phyloP scores from a whole-genome alignment of 1,140 invertebrate species.

The Caligus rogercresseyi region DNA sequence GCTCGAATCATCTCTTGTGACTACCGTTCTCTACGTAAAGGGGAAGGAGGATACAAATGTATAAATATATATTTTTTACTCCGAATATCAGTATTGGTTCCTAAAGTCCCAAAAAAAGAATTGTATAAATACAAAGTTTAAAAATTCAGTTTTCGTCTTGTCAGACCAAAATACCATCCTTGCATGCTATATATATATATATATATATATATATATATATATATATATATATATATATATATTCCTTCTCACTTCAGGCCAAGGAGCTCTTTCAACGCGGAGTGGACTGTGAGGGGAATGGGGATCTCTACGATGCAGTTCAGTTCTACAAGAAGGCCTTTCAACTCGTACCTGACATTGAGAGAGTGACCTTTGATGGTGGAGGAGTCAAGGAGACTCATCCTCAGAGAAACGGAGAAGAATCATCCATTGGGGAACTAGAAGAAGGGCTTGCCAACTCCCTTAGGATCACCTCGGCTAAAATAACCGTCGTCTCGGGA shows the following conservation, averaged over 20 bases:
- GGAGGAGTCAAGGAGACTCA: constrained; percentile 23
- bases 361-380: constrained; percentile 21
- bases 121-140: no score
- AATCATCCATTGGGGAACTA: background rate
- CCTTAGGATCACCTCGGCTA: background rate
- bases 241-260: background rate
- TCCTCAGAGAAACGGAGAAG: background rate
- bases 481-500: background rate
- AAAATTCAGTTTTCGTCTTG: no score
- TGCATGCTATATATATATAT: background rate
- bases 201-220: background rate
- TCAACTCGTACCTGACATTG: constrained; percentile 33
- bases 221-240: no score
- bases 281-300: background rate
- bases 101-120: no score
- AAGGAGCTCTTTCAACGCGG: background rate
- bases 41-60: no score
- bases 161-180: no score
- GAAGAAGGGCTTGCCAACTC: background rate
- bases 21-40: no score
- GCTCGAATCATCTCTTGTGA: no score
- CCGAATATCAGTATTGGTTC: no score
- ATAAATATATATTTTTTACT: no score
- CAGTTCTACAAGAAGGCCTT: constrained; percentile 29
- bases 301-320: constrained; percentile 21